A percentile compares a stretch with the other conserved stretches of the same genome.
phyloP scores from a whole-genome alignment of 2,797 vertebrate genomes.

The Tapera naevia region DNA sequence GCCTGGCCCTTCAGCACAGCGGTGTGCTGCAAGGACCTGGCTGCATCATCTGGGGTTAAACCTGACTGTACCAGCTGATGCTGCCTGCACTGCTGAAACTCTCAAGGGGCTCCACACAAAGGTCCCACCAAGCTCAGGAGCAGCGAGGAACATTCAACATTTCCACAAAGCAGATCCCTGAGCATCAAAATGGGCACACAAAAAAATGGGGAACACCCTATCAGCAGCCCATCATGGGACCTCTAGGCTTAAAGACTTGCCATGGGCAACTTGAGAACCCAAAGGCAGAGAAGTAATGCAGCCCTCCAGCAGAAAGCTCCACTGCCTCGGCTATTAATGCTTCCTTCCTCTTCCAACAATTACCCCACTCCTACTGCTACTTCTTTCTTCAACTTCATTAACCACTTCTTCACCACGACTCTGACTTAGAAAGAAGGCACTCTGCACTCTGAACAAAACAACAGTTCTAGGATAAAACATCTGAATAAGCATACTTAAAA shows the following conservation, averaged over 20 bases:
- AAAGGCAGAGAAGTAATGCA: background rate
- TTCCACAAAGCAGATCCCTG: background rate
- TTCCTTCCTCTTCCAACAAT: background rate
- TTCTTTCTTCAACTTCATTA: background rate
- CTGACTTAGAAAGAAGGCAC: background rate
- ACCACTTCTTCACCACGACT: background rate
- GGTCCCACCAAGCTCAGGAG: background rate
- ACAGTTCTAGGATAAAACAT: background rate
- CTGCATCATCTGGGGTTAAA: background rate
- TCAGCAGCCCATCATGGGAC: background rate
- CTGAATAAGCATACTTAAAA: background rate
- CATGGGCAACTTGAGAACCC: background rate
- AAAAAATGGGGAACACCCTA: background rate
- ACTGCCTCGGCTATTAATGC: background rate
- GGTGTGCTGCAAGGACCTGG: background rate
- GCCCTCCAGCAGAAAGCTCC: background rate
- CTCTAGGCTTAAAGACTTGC: background rate
- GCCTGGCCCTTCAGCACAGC: background rate
- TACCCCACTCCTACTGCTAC: background rate
- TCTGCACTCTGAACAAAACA: background rate
- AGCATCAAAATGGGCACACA: background rate
- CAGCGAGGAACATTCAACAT: background rate
- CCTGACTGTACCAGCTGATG: background rate
- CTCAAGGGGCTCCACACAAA: background rate
- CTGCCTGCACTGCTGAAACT: background rate